A percentile compares a stretch with the other conserved stretches of the same genome.
These are phyloP conservation scores for Candidula unifasciata DNA, from an alignment of 2,888 invertebrate genomes.

Conservation along the genomic window DNA sequence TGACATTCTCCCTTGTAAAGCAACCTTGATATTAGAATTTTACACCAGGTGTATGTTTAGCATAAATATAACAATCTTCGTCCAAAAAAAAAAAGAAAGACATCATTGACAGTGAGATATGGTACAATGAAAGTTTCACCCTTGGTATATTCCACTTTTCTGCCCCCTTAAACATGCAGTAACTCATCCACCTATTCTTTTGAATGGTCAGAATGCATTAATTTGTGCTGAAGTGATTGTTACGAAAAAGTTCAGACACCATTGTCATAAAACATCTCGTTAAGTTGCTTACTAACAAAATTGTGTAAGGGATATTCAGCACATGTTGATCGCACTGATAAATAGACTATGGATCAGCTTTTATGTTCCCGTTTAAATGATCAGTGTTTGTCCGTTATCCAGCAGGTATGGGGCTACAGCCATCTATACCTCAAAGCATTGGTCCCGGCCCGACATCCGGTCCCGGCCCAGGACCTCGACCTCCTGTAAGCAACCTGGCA, in stretches of 20 bases:
- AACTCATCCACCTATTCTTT: no score
- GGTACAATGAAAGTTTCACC: no score
- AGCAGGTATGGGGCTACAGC: slow-evolving; percentile 42
- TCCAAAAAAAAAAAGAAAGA: no score
- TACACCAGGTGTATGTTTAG: no score
- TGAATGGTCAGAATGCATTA: background rate
- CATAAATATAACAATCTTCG: no score
- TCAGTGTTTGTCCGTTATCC: background rate
- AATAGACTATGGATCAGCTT: background rate
- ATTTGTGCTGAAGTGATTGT: background rate
- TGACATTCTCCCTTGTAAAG: no score
- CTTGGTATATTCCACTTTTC: no score
- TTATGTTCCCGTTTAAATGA: background rate
- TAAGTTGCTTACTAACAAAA: no score
- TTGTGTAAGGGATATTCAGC: background rate
- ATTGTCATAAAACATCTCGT: no score
- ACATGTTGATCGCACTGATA: background rate
- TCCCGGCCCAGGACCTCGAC: slow-evolving; percentile 39
- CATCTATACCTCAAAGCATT: slow-evolving; percentile 40
- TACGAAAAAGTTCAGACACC: background rate
- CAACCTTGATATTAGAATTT: no score
- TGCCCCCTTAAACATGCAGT: no score
- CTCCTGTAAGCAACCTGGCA: slow-evolving; percentile 38
- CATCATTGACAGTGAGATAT: no score
- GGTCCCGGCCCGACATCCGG: slow-evolving; percentile 35